Base-by-base conservation (phyloP, 1,140 invertebrate species). In the Drosophila quadrilineata region DNA sequence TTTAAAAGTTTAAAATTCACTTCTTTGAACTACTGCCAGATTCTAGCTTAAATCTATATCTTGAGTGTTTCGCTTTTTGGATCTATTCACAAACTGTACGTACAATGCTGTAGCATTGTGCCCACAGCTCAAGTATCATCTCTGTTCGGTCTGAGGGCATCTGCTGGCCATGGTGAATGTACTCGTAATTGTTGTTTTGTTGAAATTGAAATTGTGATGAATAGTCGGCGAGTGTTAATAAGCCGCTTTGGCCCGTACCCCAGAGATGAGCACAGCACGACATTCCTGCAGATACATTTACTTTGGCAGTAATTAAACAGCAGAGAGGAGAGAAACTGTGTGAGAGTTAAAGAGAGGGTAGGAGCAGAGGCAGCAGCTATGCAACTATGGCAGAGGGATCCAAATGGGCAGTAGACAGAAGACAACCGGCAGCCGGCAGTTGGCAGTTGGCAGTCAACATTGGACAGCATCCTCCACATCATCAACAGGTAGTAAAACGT, bases 401-500 rank as follows among this genome's bases (percentile, higher is more conserved):
- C 29, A 40, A 48, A 43, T 22, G 26, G 46, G 38, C 59, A 43
- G 35, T 40, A 29, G 40, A 45, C 6, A 40, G 22, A 8, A 6
- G 41, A 41, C 66, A 65, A 65, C 52, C 76, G 60, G 50, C 36
- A 52, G 38, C 29, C 46, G 35, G 54, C 62, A 43, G 35, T 40
- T 24, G 40, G 45, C 6, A 40, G 22, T 5, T 3, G n/a, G n/a
- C n/a, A n/a, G n/a, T n/a, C n/a, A n/a, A n/a, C n/a, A n/a, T n/a
- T n/a, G n/a, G n/a, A 22, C 71, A 62, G 56, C 63, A 66, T 64
- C 65, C 65, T 69, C 71, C 75, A 65, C 80, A 75, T 72, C 74
- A 87, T 79, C 84, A 87, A 87, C 85, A 87, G 84, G 84, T 87
- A 87, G 84, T 87, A 84, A 79, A 87, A 70, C 58, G 71, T 52